A percentile compares a stretch with the other conserved stretches of the same genome.
Evolutionary conservation across 1,140 invertebrate genomes (phyloP).

Genomic region (Heterodera schachtii): DNA sequence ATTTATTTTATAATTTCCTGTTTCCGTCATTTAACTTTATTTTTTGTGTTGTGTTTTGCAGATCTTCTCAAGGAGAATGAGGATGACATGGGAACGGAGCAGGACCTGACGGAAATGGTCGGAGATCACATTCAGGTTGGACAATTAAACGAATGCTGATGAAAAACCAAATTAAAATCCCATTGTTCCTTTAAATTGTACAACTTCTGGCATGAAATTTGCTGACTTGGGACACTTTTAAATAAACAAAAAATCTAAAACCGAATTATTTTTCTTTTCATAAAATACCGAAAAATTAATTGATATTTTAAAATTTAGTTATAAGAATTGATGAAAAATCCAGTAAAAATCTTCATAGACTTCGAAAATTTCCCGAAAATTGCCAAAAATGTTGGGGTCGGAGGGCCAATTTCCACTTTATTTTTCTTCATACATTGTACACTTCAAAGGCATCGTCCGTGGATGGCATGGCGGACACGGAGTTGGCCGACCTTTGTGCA

Average conservation of each 20-base stretch:
- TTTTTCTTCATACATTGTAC: background rate
- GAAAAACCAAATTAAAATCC: too few species aligned
- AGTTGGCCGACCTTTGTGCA: slow-evolving; percentile 48
- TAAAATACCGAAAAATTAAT: too few species aligned
- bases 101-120: slow-evolving; percentile 49
- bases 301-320: too few species aligned
- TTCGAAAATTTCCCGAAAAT: background rate
- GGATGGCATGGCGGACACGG: slow-evolving; percentile 29
- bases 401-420: background rate
- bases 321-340: too few species aligned
- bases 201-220: too few species aligned
- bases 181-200: too few species aligned
- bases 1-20: too few species aligned
- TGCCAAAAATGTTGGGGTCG: background rate
- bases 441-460: slow-evolving; percentile 20
- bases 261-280: too few species aligned
- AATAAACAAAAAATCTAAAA: too few species aligned
- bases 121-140: slow-evolving; percentile 44
- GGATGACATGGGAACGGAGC: slow-evolving; percentile 42
- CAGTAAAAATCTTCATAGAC: background rate
- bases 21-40: too few species aligned
- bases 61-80: slow-evolving; percentile 51
- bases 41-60: slow-evolving; percentile 4
- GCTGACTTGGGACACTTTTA: too few species aligned
- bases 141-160: too few species aligned